A percentile compares a stretch with the other conserved stretches of the same genome.
Conservation (phyloP, 64 coral and sea anemone species). For the Actinia equina region DNA sequence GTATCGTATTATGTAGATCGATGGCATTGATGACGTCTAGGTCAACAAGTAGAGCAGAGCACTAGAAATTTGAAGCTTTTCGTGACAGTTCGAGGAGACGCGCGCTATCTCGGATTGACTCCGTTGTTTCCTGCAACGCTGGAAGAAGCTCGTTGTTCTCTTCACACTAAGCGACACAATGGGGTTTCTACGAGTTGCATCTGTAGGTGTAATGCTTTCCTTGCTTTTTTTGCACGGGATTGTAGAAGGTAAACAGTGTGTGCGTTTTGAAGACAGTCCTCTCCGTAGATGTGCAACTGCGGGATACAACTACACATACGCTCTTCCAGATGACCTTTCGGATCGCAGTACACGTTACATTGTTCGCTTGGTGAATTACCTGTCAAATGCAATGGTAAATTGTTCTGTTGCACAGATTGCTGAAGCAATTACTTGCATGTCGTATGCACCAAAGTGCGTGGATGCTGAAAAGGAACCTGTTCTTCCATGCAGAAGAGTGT, state of each 20-base stretch:
- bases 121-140: neutral
- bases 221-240: neutral
- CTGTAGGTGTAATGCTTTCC: neutral
- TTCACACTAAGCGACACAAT: neutral
- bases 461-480: constrained; percentile 8
- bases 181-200: neutral
- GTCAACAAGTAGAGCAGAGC: neutral
- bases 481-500: constrained; percentile 5
- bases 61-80: neutral
- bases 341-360: neutral
- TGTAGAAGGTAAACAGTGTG: neutral
- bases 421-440: constrained; percentile 13
- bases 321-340: neutral
- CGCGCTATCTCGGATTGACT: neutral
- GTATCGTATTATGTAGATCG: neutral
- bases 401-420: constrained; percentile 23
- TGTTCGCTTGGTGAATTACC: neutral
- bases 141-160: neutral
- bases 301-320: constrained; percentile 9
- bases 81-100: neutral
- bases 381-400: neutral
- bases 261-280: constrained; percentile 9
- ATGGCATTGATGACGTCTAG: neutral
- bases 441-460: constrained; percentile 16
- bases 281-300: constrained; percentile 9